These are phyloP conservation scores for Amblyopsis hoosieri DNA, from an alignment of 2,797 vertebrate genomes.

Conservation along the genomic window DNA sequence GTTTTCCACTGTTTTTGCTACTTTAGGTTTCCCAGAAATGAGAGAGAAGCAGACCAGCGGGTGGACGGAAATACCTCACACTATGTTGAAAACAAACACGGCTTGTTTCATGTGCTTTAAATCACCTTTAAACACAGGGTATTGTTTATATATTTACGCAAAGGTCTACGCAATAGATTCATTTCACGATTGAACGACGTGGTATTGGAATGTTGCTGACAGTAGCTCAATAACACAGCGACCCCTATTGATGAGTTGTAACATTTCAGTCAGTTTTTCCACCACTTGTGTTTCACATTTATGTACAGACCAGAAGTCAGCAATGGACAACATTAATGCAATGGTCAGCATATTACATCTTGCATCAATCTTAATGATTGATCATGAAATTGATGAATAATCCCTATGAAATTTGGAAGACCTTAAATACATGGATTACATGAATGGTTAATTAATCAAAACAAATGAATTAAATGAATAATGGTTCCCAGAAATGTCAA, in stretches of 20 bases:
- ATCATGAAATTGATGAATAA: neutral
- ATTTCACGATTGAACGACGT: slow-evolving; percentile 11
- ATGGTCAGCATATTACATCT: neutral
- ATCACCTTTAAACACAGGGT: slow-evolving; percentile 21
- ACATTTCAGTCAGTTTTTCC: slow-evolving; percentile 8
- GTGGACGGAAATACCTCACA: slow-evolving; percentile 54
- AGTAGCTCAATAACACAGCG: no score
- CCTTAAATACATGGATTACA: no score
- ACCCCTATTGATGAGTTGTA: no score
- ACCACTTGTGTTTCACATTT: slow-evolving; percentile 6
- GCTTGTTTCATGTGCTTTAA: slow-evolving; percentile 27
- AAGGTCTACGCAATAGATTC: slow-evolving; percentile 1
- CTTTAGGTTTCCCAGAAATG: slow-evolving; percentile 72
- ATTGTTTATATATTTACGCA: slow-evolving; percentile 19
- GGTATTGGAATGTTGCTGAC: no score
- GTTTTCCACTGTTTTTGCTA: slow-evolving; percentile 65
- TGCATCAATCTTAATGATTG: no score
- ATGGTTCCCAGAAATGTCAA: no score
- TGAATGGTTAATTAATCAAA: no score
- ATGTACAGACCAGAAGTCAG: neutral
- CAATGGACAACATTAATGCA: neutral
- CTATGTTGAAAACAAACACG: slow-evolving; percentile 30
- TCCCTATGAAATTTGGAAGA: neutral
- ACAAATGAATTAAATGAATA: no score
- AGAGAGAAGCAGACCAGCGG: slow-evolving; percentile 50